Percentiles rank a stretch among this genome's conserved stretches.
These are phyloP conservation scores for Molanna angustata DNA, from an alignment of 2,888 invertebrate species.

Conservation along the genomic window DNA sequence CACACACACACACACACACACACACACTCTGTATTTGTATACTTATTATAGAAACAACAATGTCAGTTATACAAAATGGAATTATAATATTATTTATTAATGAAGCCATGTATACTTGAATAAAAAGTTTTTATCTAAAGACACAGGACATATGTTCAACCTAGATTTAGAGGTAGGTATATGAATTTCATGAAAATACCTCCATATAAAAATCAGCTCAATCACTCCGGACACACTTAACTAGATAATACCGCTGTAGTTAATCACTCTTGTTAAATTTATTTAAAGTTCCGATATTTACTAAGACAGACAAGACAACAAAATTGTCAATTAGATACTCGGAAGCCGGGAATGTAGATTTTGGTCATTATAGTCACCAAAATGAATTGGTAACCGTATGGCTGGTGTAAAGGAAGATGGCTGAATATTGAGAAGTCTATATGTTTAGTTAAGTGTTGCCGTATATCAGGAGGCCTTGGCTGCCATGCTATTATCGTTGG, in stretches of 20 bases:
- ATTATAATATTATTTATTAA: slow-evolving; percentile 16
- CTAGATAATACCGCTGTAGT: background rate
- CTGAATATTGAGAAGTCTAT: no score
- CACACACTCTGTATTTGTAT: slow-evolving; percentile 9
- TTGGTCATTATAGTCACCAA: slow-evolving; percentile 19
- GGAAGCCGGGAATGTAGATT: slow-evolving; percentile 23
- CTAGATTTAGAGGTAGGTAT: no score
- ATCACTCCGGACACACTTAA: background rate
- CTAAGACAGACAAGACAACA: no score
- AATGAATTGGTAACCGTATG: slow-evolving; percentile 3
- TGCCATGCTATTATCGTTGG: slow-evolving; percentile 34
- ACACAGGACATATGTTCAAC: slow-evolving; percentile 9
- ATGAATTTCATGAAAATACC: background rate
- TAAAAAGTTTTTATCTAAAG: slow-evolving; percentile 15
- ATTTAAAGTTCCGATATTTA: no score
- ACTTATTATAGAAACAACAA: slow-evolving; percentile 12
- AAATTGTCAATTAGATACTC: no score
- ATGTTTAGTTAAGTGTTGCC: slow-evolving; percentile 42
- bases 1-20: slow-evolving; percentile 11
- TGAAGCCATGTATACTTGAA: slow-evolving; percentile 15
- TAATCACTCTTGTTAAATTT: no score
- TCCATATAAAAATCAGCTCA: background rate
- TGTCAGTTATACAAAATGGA: slow-evolving; percentile 17
- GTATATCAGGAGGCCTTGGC: slow-evolving; percentile 48
- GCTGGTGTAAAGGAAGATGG: no score